Conservation (phyloP, 2,888 invertebrate species). For the Diplazon laetatorius region DNA sequence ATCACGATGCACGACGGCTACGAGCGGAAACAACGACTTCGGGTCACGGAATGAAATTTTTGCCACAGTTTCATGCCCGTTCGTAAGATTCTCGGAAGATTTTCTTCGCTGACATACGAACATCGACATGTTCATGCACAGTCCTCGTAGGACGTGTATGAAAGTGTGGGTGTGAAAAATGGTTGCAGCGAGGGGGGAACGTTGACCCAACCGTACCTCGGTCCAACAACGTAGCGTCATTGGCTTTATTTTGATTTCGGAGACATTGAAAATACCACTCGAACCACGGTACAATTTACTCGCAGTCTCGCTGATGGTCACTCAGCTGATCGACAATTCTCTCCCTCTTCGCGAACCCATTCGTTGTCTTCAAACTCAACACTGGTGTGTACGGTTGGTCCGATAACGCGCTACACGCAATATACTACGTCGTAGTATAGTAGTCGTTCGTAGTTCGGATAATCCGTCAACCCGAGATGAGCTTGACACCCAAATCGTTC, state of each 20-base stretch:
- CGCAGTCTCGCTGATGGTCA: slow-evolving; percentile 11
- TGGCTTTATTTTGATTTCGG: slow-evolving; percentile 54
- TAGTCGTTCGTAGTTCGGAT: slow-evolving; percentile 41
- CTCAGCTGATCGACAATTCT: slow-evolving; percentile 52
- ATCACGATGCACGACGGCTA: too few species aligned
- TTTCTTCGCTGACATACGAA: too few species aligned
- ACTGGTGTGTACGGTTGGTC: slow-evolving; percentile 44
- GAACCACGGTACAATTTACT: slow-evolving; percentile 1
- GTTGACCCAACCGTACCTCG: slow-evolving; percentile 30
- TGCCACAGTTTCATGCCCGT: too few species aligned
- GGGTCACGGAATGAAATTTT: too few species aligned
- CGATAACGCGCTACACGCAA: slow-evolving; percentile 34
- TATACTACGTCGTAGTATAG: slow-evolving; percentile 62
- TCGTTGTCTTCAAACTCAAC: slow-evolving; percentile 3
- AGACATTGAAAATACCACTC: slow-evolving; percentile 19
- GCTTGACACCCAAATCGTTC: slow-evolving; percentile 74
- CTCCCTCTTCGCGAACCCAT: slow-evolving; percentile 20
- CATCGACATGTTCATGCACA: too few species aligned
- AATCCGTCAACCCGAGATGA: slow-evolving; percentile 69
- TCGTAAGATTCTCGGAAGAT: too few species aligned
- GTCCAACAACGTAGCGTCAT: slow-evolving; percentile 31
- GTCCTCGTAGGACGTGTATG: background rate
- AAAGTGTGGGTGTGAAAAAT: background rate
- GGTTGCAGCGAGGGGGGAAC: background rate
- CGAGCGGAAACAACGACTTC: too few species aligned